Evolutionary conservation across 2,888 invertebrate species (phyloP).

Genomic region (Fabriciana adippe): DNA sequence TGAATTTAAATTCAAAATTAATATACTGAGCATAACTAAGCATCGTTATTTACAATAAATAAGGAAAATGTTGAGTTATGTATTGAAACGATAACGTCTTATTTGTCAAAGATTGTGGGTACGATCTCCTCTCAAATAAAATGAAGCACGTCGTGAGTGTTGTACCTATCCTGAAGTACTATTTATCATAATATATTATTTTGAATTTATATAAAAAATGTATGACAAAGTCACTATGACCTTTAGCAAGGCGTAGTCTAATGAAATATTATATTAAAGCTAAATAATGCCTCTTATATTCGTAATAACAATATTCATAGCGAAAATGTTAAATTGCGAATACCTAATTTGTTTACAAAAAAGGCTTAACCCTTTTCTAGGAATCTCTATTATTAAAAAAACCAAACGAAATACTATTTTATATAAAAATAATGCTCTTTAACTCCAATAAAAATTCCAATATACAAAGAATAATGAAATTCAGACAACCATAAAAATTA

Average conservation of each 20-base stretch:
- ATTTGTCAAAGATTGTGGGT: too few species aligned
- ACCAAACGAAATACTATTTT: constrained; percentile 18
- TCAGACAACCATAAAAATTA: not conserved
- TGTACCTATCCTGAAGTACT: too few species aligned
- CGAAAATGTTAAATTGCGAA: constrained; percentile 8
- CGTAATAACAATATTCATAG: constrained; percentile 9
- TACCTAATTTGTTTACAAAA: constrained; percentile 25
- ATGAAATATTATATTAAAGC: not conserved
- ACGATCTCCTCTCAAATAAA: too few species aligned
- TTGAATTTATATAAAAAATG: too few species aligned
- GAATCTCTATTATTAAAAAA: constrained; percentile 26
- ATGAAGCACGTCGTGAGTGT: too few species aligned
- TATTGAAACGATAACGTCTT: too few species aligned
- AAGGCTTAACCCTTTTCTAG: constrained; percentile 29
- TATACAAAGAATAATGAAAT: not conserved
- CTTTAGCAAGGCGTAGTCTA: not conserved
- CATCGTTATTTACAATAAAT: too few species aligned
- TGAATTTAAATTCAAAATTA: too few species aligned
- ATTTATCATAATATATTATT: too few species aligned
- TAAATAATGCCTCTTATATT: constrained; percentile 12
- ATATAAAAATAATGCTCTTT: constrained; percentile 5
- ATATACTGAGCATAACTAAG: too few species aligned
- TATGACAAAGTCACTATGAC: too few species aligned
- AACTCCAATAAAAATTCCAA: not conserved
- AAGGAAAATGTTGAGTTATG: too few species aligned